These are phyloP conservation scores for Cyclophora albipunctata DNA, from an alignment of 2,888 invertebrate species.

Conservation along the genomic window DNA sequence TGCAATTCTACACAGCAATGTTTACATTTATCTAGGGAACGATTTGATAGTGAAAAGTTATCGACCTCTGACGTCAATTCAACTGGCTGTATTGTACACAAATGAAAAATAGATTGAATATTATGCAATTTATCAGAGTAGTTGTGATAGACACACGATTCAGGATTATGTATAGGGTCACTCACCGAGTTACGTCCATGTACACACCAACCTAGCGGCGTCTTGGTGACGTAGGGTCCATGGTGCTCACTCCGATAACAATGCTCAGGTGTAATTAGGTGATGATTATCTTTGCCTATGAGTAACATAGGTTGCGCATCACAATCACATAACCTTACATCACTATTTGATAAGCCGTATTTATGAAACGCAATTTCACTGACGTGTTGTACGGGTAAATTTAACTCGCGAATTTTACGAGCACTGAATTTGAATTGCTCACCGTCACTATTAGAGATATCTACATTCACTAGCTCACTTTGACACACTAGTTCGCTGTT, in stretches of 20 bases:
- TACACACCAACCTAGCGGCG: conserved; percentile 13
- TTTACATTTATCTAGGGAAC: conserved; percentile 6
- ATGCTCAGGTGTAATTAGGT: conserved; percentile 12
- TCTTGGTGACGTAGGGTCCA: conserved; percentile 10
- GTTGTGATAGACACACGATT: no score
- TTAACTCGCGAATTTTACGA: conserved; percentile 10
- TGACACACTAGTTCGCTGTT: neutral
- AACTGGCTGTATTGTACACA: no score
- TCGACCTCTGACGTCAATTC: no score
- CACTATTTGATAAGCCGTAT: neutral
- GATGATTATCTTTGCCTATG: conserved; percentile 19
- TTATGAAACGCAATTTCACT: conserved; percentile 6
- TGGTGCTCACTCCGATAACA: conserved; percentile 5
- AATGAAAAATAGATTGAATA: no score
- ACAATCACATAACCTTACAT: conserved; percentile 3
- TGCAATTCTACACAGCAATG: conserved; percentile 7
- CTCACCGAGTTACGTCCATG: conserved; percentile 1
- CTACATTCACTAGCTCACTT: neutral
- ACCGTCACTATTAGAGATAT: conserved; percentile 2
- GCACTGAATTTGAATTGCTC: conserved; percentile 6
- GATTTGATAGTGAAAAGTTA: neutral
- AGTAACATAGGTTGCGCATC: conserved; percentile 14
- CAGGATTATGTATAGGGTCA: conserved; percentile 6
- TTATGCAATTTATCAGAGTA: no score
- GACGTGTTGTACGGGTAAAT: conserved; percentile 14